Percentiles rank a stretch among this genome's conserved stretches.
phyloP scores from a whole-genome alignment of 2,888 invertebrate species.

The Acleris sparsana region DNA sequence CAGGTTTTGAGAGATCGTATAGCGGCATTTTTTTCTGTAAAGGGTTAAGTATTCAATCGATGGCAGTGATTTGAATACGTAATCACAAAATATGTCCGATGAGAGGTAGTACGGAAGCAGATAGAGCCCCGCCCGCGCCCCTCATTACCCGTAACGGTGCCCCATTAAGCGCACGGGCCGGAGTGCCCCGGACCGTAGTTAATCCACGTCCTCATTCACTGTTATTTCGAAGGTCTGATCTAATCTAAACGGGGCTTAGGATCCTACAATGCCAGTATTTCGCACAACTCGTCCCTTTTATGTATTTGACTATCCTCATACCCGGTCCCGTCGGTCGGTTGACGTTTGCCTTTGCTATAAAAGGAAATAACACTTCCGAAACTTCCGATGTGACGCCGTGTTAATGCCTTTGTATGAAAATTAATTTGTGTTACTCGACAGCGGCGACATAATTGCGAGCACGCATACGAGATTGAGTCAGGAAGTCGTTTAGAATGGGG shows the following conservation, averaged over 20 bases:
- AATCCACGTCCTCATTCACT: conserved; percentile 84
- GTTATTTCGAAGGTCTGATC: conserved; percentile 84
- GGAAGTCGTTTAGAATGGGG: conserved; percentile 26
- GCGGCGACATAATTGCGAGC: conserved; percentile 46
- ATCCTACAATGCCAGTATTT: conserved; percentile 80
- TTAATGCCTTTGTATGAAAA: conserved; percentile 64
- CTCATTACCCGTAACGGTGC: conserved; percentile 80
- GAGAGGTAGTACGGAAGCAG: conserved; percentile 53
- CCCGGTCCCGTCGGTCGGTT: conserved; percentile 63
- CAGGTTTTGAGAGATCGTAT: too few species aligned
- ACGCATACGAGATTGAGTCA: conserved; percentile 26
- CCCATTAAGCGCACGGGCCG: conserved; percentile 81
- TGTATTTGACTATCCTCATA: conserved; percentile 76
- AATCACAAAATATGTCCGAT: conserved; percentile 54
- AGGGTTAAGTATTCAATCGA: conserved; percentile 14
- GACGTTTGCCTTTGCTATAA: conserved; percentile 74
- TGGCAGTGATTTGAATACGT: conserved; percentile 42
- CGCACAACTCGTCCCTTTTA: conserved; percentile 81
- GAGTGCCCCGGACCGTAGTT: conserved; percentile 82
- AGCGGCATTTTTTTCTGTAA: conserved; percentile 15
- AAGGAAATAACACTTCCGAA: conserved; percentile 76
- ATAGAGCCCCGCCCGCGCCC: conserved; percentile 66
- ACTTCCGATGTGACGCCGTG: conserved; percentile 69
- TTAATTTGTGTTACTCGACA: conserved; percentile 57
- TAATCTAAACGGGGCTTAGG: conserved; percentile 83